phyloP scores from a whole-genome alignment of 2,113 vertebrate genomes.

The Phasianus colchicus region DNA sequence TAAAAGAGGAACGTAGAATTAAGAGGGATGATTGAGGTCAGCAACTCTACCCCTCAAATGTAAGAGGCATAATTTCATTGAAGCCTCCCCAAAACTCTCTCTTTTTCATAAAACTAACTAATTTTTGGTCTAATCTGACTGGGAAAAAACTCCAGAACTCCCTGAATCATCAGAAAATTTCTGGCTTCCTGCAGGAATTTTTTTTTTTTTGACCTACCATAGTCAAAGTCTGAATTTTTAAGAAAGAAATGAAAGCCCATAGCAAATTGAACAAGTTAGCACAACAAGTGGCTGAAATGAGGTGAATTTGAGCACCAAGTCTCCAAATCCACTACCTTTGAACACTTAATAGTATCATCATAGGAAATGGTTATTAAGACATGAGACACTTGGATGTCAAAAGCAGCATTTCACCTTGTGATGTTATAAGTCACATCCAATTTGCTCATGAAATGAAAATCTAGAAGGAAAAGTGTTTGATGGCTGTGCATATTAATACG shows the following conservation, averaged over 20 bases:
- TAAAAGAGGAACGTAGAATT: background rate
- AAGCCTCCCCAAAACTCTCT: background rate
- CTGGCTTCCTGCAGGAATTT: slow-evolving; percentile 9
- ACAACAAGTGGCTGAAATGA: background rate
- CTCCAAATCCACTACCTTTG: background rate
- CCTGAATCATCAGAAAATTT: background rate
- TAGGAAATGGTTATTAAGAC: background rate
- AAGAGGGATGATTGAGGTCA: slow-evolving; percentile 37
- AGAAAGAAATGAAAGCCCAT: background rate
- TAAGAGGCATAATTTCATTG: background rate
- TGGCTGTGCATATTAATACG: slow-evolving; percentile 56
- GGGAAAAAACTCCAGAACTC: background rate
- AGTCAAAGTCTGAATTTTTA: background rate
- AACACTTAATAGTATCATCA: background rate
- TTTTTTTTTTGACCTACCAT: slow-evolving; percentile 26
- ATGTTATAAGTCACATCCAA: slow-evolving; percentile 32
- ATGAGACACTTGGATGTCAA: background rate
- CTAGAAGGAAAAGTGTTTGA: slow-evolving; percentile 29
- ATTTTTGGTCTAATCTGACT: background rate
- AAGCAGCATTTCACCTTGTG: background rate
- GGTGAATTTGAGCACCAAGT: background rate
- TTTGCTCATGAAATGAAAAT: slow-evolving; percentile 51
- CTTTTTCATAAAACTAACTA: background rate
- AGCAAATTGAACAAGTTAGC: background rate
- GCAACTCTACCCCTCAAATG: background rate